These are phyloP conservation scores for Cynaeus angustus DNA, from an alignment of 2,888 invertebrate genomes.

Conservation along the genomic window DNA sequence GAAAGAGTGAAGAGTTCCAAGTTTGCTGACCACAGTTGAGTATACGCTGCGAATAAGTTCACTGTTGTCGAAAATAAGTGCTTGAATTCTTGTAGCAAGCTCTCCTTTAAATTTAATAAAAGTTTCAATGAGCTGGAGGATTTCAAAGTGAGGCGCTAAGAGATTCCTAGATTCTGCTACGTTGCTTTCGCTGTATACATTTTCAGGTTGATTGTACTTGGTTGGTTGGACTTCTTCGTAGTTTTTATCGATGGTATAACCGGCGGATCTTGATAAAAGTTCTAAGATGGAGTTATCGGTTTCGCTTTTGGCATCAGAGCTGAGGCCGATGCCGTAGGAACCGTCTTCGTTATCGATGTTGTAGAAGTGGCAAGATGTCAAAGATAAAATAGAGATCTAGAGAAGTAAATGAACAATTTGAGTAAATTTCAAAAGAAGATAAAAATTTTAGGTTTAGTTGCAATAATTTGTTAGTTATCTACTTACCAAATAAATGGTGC, in stretches of 20 bases:
- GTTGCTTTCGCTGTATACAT: neutral
- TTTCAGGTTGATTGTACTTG: neutral
- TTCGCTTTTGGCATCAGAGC: constrained; percentile 24
- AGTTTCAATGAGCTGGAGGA: constrained; percentile 58
- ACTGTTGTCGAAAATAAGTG: constrained; percentile 58
- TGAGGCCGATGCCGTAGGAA: constrained; percentile 24
- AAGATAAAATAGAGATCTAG: neutral
- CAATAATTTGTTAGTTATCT: too few relatives aligned
- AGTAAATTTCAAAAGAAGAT: too few relatives aligned
- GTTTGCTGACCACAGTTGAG: constrained; percentile 55
- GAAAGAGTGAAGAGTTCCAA: constrained; percentile 56
- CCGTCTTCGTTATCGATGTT: constrained; percentile 33
- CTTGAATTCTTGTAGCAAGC: constrained; percentile 53
- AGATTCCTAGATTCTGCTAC: constrained; percentile 15
- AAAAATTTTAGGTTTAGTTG: too few relatives aligned
- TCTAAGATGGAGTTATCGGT: constrained; percentile 5
- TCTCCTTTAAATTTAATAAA: constrained; percentile 60
- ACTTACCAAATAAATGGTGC: constrained; percentile 15
- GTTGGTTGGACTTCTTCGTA: neutral
- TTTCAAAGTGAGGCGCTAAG: constrained; percentile 57
- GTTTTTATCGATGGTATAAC: constrained; percentile 20
- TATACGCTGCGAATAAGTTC: constrained; percentile 56
- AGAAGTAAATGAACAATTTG: neutral
- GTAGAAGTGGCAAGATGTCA: constrained; percentile 13
- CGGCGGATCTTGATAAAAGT: constrained; percentile 22